Evolutionary conservation across 2,113 vertebrate species (phyloP), one percentile per base, ranked within the genome.

Genomic region (Plecturocebus donacophilus): DNA sequence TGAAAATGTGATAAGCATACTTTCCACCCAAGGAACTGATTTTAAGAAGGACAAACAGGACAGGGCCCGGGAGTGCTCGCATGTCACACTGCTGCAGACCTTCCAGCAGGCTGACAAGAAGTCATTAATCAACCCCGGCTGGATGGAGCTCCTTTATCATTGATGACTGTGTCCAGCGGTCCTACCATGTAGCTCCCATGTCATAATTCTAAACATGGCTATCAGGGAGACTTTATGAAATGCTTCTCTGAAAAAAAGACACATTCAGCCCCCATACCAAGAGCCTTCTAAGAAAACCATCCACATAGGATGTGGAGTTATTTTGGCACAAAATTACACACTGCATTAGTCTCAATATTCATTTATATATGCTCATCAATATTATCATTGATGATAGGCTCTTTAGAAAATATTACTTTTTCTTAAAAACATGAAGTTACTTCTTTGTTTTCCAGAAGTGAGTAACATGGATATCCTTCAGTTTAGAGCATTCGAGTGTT

Each of bases 11-110:
- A 97, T 96, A 95, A 87, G 38, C 61, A 35, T 27, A 77, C 95
- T 97, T 96, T 95, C 49, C 73, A 85, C 64, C 75, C 71, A 66
- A 96, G 90, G 20, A 77, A 87, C n/a, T 92, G 97, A 95, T 96
- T 32, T 32, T 56, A 94, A 87, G 95, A 92, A 90, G 47, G 92
- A 73, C 81, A 52, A 84, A 92, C 16, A 76, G 47, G 56, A 84
- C 38, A 54, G 71, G 71, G 52, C 70, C 20, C 16, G 83, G n/a
- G 90, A 95, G 76, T 1, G 76, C 87, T 90, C 89, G 75, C 23
- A 9, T 32, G 86, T 90, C 77, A 13, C 38, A 42, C 23, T 8
- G 80, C 75, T 0, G 32, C 56, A 88, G 97, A 97, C 98, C 97
- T 97, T 97, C 97, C 96, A 97, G 90, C 5, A 23, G 45, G 94